A percentile compares a stretch with the other conserved stretches of the same genome.
Evolutionary conservation across 2,113 vertebrate genomes (phyloP).

Genomic region (Bagarius yarrelli): DNA sequence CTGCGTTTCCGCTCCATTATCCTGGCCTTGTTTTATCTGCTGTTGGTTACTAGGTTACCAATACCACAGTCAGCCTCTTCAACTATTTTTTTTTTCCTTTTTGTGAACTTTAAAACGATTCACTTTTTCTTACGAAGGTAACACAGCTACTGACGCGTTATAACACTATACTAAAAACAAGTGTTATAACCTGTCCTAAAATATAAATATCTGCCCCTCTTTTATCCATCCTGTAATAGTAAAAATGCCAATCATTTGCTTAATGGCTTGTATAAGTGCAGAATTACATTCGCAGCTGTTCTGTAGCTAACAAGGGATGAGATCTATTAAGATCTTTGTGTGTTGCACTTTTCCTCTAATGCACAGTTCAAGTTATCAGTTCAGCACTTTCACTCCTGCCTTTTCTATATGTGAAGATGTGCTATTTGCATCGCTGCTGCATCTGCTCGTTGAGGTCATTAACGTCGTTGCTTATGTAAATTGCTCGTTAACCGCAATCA

Average conservation of each 20-base stretch:
- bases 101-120: too few relatives aligned
- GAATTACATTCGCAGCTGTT: constrained; percentile 1
- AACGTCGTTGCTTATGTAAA: constrained; percentile 38
- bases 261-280: constrained; percentile 2
- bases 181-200: not conserved
- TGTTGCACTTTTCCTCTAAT: constrained; percentile 7
- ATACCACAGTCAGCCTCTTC: too few relatives aligned
- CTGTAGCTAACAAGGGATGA: not conserved
- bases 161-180: not conserved
- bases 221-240: not conserved
- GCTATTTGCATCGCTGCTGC: not conserved
- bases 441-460: constrained; percentile 34
- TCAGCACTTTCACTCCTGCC: constrained; percentile 12
- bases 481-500: constrained; percentile 45
- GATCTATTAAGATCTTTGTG: not conserved
- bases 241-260: not conserved
- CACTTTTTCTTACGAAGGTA: too few relatives aligned
- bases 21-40: too few relatives aligned
- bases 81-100: too few relatives aligned
- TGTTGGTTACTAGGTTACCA: too few relatives aligned
- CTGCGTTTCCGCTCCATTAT: too few relatives aligned
- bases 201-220: not conserved
- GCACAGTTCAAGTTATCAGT: not conserved
- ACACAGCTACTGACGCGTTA: not conserved
- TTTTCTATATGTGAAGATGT: constrained; percentile 34